Conservation (phyloP, 2,797 vertebrate species). For the Chaetophractus vellerosus region DNA sequence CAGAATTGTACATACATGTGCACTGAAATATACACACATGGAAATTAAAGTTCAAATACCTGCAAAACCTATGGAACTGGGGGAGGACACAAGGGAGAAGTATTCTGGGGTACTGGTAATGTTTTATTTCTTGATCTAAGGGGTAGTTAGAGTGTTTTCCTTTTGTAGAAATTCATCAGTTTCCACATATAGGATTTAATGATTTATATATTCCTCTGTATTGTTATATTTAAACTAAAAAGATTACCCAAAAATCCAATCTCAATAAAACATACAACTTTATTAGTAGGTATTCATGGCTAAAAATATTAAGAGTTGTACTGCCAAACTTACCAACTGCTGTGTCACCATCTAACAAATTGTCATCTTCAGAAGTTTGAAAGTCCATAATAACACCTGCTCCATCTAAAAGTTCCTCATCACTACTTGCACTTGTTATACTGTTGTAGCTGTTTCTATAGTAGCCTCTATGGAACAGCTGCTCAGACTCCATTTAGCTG, state of each 20-base stretch:
- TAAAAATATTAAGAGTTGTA: not conserved
- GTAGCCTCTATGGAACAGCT: constrained; percentile 98
- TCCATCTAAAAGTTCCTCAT: constrained; percentile 99
- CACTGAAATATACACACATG: not conserved
- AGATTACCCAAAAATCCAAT: not conserved
- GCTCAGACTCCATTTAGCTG: constrained; percentile 99
- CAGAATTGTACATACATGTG: not conserved
- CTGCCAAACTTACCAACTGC: constrained; percentile 93
- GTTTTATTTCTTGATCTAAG: constrained; percentile 36
- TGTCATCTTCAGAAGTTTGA: constrained; percentile 98
- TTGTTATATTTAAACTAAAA: constrained; percentile 36
- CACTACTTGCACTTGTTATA: constrained; percentile 98
- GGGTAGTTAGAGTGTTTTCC: not conserved
- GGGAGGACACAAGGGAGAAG: not conserved
- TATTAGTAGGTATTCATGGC: not conserved
- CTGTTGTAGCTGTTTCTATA: constrained; percentile 99
- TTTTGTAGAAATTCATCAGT: constrained; percentile 20
- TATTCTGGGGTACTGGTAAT: not conserved
- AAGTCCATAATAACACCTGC: constrained; percentile 99
- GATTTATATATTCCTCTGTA: not conserved
- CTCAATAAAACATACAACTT: constrained; percentile 11
- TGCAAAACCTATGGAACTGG: constrained; percentile 27
- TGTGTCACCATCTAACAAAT: constrained; percentile 97
- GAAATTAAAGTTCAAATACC: constrained; percentile 32
- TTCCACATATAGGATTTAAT: not conserved